Percentiles rank a stretch among this genome's conserved stretches.
These are phyloP conservation scores for Micromesistius poutassou DNA, from an alignment of 2,797 vertebrate genomes.

Conservation along the genomic window DNA sequence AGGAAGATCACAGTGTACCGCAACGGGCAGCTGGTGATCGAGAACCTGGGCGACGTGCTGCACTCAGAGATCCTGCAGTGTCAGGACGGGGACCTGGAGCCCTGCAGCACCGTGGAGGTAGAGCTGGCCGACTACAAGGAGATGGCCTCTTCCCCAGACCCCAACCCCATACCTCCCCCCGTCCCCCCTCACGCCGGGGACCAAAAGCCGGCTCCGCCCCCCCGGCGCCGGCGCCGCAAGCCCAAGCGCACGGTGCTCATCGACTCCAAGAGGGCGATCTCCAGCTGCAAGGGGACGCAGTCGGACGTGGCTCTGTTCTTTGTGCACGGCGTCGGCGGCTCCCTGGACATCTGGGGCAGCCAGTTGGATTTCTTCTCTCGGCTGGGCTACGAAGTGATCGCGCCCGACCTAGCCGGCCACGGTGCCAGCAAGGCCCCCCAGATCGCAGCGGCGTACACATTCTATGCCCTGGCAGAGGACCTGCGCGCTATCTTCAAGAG, in stretches of 20 bases:
- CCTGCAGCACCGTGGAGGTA: constrained; percentile 80
- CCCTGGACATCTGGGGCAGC: constrained; percentile 94
- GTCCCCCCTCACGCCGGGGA: constrained; percentile 55
- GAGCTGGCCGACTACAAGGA: constrained; percentile 80
- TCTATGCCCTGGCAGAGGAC: constrained; percentile 93
- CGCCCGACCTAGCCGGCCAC: constrained; percentile 89
- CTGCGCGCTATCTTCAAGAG: constrained; percentile 90
- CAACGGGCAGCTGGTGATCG: constrained; percentile 90
- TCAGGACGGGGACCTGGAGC: constrained; percentile 79
- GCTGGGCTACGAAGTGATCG: constrained; percentile 93
- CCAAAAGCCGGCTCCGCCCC: constrained; percentile 70
- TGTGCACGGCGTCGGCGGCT: constrained; percentile 92
- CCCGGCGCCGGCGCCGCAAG: constrained; percentile 76
- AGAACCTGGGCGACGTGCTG: constrained; percentile 87
- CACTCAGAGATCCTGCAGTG: constrained; percentile 86
- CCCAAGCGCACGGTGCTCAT: constrained; percentile 88
- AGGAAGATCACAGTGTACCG: constrained; percentile 93
- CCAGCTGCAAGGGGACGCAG: constrained; percentile 90
- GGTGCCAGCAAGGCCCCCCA: constrained; percentile 88
- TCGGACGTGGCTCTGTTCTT: constrained; percentile 92
- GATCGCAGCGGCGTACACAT: constrained; percentile 92
- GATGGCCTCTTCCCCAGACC: constrained; percentile 67
- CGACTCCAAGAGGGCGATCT: constrained; percentile 86
- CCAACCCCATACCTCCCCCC: constrained; percentile 55
- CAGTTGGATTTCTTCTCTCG: constrained; percentile 92